Evolutionary conservation across 2,888 invertebrate genomes (phyloP).

Genomic region (Protula sp.): DNA sequence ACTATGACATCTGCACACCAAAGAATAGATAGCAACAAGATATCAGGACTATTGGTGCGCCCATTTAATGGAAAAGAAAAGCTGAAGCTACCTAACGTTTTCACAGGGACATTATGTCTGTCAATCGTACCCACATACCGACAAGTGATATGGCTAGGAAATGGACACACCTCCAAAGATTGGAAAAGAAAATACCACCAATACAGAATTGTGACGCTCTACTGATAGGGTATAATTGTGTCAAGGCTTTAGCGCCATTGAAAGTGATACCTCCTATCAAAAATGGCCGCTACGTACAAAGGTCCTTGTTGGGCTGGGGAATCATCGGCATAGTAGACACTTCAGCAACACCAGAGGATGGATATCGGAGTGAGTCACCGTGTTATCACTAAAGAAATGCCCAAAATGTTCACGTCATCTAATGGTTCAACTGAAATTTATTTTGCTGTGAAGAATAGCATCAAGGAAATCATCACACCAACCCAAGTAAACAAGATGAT

Average conservation of each 20-base stretch:
- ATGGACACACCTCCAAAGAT: constrained; percentile 20
- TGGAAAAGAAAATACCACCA: no score
- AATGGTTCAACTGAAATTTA: not conserved
- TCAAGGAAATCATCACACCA: not conserved
- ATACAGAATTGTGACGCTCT: constrained; percentile 21
- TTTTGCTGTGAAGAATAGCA: not conserved
- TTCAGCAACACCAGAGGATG: no score
- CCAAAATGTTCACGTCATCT: not conserved
- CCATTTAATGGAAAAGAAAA: no score
- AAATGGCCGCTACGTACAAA: not conserved
- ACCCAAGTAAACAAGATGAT: not conserved
- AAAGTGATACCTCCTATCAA: not conserved
- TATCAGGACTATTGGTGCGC: no score
- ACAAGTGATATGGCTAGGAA: constrained; percentile 17
- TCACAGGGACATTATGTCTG: constrained; percentile 21
- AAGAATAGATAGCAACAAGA: no score
- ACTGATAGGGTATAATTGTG: constrained; percentile 26
- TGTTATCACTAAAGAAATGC: not conserved
- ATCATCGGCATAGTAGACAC: not conserved
- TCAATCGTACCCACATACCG: constrained; percentile 23
- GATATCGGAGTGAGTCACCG: no score
- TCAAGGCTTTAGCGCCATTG: constrained; percentile 21
- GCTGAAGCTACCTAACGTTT: constrained; percentile 21
- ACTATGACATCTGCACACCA: no score
- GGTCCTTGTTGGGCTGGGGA: not conserved